phyloP scores from a whole-genome alignment of 2,888 invertebrate genomes.

The Epirrhoe alternata region DNA sequence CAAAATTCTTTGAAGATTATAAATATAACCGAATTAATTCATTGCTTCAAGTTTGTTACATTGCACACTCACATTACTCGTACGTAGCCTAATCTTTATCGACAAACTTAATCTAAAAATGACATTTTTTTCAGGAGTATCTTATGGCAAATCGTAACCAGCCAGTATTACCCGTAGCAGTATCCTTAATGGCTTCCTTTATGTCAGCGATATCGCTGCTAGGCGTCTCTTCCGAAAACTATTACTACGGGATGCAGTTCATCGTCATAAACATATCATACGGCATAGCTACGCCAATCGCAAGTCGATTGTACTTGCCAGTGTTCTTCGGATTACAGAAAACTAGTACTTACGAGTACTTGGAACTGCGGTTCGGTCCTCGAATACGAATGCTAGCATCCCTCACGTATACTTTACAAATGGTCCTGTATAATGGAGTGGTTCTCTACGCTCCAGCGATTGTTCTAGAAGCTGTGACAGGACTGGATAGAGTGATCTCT shows the following conservation, averaged over 20 bases:
- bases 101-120: background rate
- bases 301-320: constrained; percentile 91
- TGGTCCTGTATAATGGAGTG: constrained; percentile 95
- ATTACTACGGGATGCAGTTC: constrained; percentile 93
- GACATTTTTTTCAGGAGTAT: constrained; percentile 87
- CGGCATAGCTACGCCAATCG: constrained; percentile 90
- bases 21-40: too few species aligned
- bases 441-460: constrained; percentile 97
- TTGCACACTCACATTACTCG: too few species aligned
- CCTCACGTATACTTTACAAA: constrained; percentile 93
- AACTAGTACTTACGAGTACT: constrained; percentile 96
- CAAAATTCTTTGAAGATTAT: too few species aligned
- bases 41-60: too few species aligned
- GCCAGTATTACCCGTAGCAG: constrained; percentile 92
- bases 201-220: constrained; percentile 95
- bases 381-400: constrained; percentile 91
- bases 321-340: constrained; percentile 93
- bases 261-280: constrained; percentile 91
- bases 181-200: constrained; percentile 96
- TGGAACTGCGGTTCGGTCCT: constrained; percentile 94
- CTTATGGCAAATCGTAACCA: constrained; percentile 92
- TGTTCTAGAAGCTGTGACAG: constrained; percentile 94
- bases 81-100: too few species aligned
- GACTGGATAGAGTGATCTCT: constrained; percentile 88
- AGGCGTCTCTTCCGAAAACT: constrained; percentile 95